Evolutionary conservation across 1,140 invertebrate genomes (phyloP).

Genomic region (Pygmarrhopalites habei): DNA sequence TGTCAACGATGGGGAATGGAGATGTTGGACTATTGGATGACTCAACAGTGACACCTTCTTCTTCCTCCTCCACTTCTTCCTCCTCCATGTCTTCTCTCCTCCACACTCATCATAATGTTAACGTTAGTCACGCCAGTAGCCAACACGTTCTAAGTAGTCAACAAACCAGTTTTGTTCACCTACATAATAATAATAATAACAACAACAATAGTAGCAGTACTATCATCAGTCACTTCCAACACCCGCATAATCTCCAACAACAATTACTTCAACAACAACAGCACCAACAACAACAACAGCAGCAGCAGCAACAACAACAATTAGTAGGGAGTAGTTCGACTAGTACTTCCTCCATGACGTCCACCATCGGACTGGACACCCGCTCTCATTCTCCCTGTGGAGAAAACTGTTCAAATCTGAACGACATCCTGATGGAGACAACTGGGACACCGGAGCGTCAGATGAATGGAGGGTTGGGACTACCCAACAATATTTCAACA

Average conservation of each 20-base stretch:
- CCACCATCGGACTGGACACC: background rate
- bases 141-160: background rate
- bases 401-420: background rate
- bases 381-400: background rate
- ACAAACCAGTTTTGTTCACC: background rate
- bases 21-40: background rate
- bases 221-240: background rate
- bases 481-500: background rate
- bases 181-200: background rate
- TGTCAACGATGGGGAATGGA: background rate
- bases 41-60: background rate
- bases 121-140: background rate
- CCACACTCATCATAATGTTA: background rate
- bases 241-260: background rate
- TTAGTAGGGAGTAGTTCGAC: too few species aligned
- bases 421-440: conserved; percentile 7
- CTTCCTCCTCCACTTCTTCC: background rate
- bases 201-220: background rate
- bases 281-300: background rate
- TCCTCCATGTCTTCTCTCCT: background rate
- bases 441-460: conserved; percentile 4
- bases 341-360: conserved; percentile 1
- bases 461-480: background rate
- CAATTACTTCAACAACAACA: background rate
- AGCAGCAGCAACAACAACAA: background rate